Evolutionary conservation across 2,797 vertebrate species (phyloP).

Genomic region (Phrynocephalus forsythii): DNA sequence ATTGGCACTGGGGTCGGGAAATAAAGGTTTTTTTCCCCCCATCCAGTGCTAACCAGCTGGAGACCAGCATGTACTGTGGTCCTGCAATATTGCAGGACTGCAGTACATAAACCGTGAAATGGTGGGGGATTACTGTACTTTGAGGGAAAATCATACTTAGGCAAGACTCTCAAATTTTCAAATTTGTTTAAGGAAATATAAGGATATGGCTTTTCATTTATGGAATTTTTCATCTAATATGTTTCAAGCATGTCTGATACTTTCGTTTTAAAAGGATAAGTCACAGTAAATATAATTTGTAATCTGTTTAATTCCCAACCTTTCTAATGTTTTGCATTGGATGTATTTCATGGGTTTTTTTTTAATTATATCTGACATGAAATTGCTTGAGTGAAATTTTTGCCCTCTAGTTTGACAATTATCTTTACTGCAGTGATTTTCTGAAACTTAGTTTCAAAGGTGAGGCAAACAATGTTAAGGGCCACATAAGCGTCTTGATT

Average conservation of each 20-base stretch:
- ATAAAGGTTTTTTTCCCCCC: no score
- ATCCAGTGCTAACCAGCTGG: no score
- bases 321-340: background rate
- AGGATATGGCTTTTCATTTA: background rate
- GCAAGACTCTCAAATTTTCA: background rate
- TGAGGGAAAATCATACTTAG: no score
- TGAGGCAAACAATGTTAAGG: conserved; percentile 13
- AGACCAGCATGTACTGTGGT: no score
- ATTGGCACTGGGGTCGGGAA: no score
- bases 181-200: background rate
- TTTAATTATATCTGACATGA: background rate
- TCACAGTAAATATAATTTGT: no score
- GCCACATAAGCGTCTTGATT: no score
- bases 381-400: background rate
- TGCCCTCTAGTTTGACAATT: conserved; percentile 24
- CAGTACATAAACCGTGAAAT: no score
- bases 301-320: no score
- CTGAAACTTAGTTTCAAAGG: conserved; percentile 5
- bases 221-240: background rate
- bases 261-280: background rate
- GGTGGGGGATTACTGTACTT: no score
- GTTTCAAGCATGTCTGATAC: background rate
- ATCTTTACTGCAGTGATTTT: accelerated
- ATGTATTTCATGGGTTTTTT: background rate
- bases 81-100: no score